These are phyloP conservation scores for Macheiramphus alcinus DNA, from an alignment of 2,113 vertebrate species.

Conservation along the genomic window DNA sequence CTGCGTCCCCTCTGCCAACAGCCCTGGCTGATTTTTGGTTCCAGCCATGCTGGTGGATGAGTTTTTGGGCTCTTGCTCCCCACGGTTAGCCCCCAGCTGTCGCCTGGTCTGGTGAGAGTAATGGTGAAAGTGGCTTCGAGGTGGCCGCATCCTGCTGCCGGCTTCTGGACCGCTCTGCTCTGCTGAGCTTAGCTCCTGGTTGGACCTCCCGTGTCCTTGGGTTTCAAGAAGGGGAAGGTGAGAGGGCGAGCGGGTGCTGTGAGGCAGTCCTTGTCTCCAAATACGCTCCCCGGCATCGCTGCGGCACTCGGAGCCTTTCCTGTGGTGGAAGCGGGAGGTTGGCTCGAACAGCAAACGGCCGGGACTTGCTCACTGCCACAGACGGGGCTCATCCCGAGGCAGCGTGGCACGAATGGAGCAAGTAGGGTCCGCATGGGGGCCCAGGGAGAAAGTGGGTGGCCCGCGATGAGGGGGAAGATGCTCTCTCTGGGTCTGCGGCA, in stretches of 20 bases:
- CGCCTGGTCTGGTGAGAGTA: background rate
- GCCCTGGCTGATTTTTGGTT: background rate
- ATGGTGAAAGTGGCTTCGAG: background rate
- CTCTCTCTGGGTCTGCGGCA: background rate
- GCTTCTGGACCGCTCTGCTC: background rate
- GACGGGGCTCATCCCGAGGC: background rate
- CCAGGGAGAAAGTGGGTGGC: background rate
- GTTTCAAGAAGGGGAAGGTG: background rate
- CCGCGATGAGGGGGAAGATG: background rate
- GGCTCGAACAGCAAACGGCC: accelerated
- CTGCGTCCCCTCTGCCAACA: too few species aligned
- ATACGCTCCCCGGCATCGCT: background rate
- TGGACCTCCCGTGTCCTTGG: too few species aligned
- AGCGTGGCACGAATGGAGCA: accelerated
- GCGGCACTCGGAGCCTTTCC: background rate
- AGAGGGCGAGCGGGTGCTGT: accelerated
- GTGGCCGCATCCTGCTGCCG: accelerated
- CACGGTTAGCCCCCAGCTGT: accelerated
- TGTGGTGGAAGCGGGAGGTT: background rate
- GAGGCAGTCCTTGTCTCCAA: background rate
- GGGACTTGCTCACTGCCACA: accelerated
- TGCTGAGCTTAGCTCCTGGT: background rate
- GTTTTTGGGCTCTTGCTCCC: background rate
- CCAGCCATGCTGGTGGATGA: background rate
- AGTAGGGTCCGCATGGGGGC: background rate